A percentile compares a stretch with the other conserved stretches of the same genome.
phyloP scores from a whole-genome alignment of 92 coral and sea anemone genomes.

The Epizoanthus ramosus region DNA sequence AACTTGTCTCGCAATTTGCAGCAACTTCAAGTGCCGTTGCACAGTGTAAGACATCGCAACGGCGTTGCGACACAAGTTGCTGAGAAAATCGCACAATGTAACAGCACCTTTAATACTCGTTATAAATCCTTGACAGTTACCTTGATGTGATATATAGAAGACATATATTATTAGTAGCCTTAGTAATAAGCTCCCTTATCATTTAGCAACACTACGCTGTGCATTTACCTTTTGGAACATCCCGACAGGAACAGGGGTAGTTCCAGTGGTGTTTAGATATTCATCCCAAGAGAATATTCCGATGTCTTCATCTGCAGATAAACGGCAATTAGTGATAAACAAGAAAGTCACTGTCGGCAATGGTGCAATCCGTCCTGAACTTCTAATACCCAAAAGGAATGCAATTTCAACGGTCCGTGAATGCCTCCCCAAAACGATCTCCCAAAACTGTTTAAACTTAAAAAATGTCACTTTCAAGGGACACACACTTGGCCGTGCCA shows the following conservation, averaged over 20 bases:
- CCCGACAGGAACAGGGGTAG: slow-evolving; percentile 74
- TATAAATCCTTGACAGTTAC: no score
- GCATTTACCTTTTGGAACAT: slow-evolving; percentile 74
- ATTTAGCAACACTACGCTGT: neutral
- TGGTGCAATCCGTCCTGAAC: neutral
- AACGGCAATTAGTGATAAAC: neutral
- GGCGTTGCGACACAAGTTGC: no score
- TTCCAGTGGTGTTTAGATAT: slow-evolving; percentile 84
- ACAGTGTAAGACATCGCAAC: no score
- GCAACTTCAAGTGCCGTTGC: no score
- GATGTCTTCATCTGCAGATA: slow-evolving; percentile 85
- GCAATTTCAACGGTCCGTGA: neutral
- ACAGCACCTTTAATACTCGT: no score
- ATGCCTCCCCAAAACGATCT: no score
- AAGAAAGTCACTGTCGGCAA: neutral
- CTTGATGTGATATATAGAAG: no score
- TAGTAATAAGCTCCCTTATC: no score
- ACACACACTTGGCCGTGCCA: no score
- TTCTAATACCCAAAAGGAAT: neutral
- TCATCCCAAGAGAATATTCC: slow-evolving; percentile 92
- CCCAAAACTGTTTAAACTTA: neutral
- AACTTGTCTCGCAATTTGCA: no score
- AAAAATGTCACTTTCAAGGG: neutral
- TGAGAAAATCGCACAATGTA: no score
- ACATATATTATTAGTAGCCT: no score